Percentiles rank a stretch among this genome's conserved stretches.
Conservation (phyloP, 2,797 vertebrate genomes). For the Pipistrellus pipistrellus region DNA sequence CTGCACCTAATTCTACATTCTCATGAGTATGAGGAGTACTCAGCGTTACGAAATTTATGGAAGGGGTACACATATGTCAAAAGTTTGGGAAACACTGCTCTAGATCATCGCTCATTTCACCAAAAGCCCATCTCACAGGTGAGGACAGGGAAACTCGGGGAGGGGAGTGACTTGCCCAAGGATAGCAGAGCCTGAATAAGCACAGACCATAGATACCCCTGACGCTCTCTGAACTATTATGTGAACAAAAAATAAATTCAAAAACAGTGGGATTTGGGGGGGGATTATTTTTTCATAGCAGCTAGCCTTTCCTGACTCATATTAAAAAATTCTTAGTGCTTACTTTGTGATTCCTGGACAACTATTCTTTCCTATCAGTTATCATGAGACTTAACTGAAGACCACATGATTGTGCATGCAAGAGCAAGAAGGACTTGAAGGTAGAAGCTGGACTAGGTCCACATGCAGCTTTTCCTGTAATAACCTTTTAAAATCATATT, state of each 20-base stretch:
- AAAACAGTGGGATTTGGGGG: neutral
- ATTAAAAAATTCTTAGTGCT: neutral
- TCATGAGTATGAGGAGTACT: too few relatives aligned
- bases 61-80: too few relatives aligned
- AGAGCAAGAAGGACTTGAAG: neutral
- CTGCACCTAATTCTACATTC: too few relatives aligned
- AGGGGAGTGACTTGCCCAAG: too few relatives aligned
- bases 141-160: too few relatives aligned
- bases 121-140: too few relatives aligned
- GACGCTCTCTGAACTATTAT: neutral
- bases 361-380: neutral
- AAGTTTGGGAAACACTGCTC: too few relatives aligned
- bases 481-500: neutral
- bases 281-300: neutral
- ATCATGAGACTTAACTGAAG: slow-evolving; percentile 1
- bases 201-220: neutral
- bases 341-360: neutral
- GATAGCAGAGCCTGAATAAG: neutral
- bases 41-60: too few relatives aligned
- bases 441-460: neutral
- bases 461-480: neutral
- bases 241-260: neutral
- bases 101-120: too few relatives aligned
- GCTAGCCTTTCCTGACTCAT: neutral
- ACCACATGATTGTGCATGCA: neutral